Conservation (phyloP, 2,888 invertebrate species). For the Helleia helle region DNA sequence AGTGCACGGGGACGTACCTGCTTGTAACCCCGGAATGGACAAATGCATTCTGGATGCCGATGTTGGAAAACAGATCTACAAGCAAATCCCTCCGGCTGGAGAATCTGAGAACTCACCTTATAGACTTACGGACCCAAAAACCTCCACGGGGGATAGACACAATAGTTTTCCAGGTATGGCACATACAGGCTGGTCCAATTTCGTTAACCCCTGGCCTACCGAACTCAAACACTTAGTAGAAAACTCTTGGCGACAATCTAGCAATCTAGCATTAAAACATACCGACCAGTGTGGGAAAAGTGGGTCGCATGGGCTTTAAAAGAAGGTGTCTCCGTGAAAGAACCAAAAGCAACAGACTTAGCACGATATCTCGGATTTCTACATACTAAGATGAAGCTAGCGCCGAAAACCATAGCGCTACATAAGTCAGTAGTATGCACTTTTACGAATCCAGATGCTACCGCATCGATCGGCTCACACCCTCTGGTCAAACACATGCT, state of each 20-base stretch:
- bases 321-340: background rate
- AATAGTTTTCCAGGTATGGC: background rate
- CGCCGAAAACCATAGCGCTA: conserved; percentile 11
- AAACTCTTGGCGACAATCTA: conserved; percentile 20
- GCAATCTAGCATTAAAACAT: conserved; percentile 21
- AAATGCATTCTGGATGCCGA: conserved; percentile 18
- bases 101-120: conserved; percentile 12
- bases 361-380: conserved; percentile 1
- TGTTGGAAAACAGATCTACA: conserved; percentile 13
- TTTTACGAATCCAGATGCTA: conserved; percentile 6
- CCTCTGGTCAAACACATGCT: background rate
- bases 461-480: conserved; percentile 2
- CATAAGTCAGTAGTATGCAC: conserved; percentile 14
- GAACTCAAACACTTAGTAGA: background rate
- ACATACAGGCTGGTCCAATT: conserved; percentile 1
- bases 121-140: conserved; percentile 16
- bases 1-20: conserved; percentile 16
- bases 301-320: conserved; percentile 12
- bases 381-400: conserved; percentile 4
- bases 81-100: conserved; percentile 10
- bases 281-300: conserved; percentile 16
- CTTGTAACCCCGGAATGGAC: conserved; percentile 19
- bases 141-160: conserved; percentile 9
- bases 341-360: conserved; percentile 6
- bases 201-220: conserved; percentile 9